Conservation (phyloP, 2,113 vertebrate genomes). For the Oreotrochilus melanogaster region DNA sequence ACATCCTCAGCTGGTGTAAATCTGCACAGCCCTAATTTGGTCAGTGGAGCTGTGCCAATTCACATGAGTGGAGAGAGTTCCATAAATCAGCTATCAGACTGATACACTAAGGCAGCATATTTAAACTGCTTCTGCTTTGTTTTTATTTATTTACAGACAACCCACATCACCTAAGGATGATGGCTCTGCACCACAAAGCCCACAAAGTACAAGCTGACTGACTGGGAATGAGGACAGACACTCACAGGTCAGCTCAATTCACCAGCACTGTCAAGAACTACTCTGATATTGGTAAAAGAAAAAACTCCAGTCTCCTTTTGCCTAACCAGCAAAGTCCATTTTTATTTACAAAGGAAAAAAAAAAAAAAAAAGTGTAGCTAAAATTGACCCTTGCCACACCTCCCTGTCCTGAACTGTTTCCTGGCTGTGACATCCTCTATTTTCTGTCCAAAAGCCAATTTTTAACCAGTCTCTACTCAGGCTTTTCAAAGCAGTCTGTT, state of each 20-base stretch:
- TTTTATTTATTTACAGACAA: conserved; percentile 25
- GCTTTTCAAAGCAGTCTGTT: neutral
- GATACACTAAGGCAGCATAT: neutral
- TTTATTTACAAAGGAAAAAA: neutral
- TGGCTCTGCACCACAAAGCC: neutral
- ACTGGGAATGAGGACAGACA: neutral
- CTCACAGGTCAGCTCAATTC: neutral
- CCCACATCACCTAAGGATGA: neutral
- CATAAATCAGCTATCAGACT: conserved; percentile 58
- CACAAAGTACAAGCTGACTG: neutral
- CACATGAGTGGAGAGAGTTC: neutral
- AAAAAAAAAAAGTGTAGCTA: neutral
- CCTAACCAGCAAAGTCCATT: neutral
- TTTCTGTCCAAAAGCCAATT: conserved; percentile 21
- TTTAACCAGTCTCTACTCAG: neutral
- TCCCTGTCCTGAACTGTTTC: conserved; percentile 1
- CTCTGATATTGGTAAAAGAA: neutral
- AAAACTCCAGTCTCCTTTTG: neutral
- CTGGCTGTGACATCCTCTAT: neutral
- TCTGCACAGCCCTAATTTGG: conserved; percentile 22
- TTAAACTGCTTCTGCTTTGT: conserved; percentile 2
- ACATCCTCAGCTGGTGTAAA: conserved; percentile 55
- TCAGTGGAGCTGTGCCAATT: conserved; percentile 5
- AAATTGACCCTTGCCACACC: neutral
- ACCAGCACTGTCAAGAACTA: neutral